Evolutionary conservation across 2,888 invertebrate genomes (phyloP).

Genomic region (Imbricaverruca yamaguchii): DNA sequence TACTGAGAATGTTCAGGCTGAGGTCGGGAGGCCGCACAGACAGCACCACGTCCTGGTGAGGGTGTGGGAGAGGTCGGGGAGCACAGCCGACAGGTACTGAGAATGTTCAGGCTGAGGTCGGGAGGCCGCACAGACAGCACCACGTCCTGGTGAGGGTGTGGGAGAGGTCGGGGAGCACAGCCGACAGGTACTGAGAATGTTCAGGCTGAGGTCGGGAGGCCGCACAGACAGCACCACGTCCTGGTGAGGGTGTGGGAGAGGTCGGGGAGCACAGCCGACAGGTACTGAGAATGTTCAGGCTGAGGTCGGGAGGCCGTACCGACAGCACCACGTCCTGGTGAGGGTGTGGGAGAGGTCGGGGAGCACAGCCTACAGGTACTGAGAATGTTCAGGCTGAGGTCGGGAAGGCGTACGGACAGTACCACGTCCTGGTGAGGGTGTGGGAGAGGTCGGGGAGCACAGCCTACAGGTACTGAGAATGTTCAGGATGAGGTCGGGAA

Average conservation of each 20-base stretch:
- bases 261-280: too few species aligned
- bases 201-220: conserved; percentile 16
- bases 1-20: neutral
- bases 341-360: too few species aligned
- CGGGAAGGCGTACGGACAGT: conserved; percentile 25
- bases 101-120: neutral
- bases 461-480: too few species aligned
- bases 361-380: too few species aligned
- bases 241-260: neutral
- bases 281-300: too few species aligned
- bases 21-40: conserved; percentile 2
- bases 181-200: too few species aligned
- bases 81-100: too few species aligned
- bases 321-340: too few species aligned
- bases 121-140: conserved; percentile 26
- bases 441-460: too few species aligned
- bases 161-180: too few species aligned
- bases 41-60: too few species aligned
- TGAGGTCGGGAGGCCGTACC: conserved; percentile 17
- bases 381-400: neutral
- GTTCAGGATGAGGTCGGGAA: conserved; percentile 10
- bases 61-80: too few species aligned
- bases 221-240: conserved; percentile 27
- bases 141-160: conserved; percentile 23
- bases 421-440: conserved; percentile 24